Evolutionary conservation across 2,113 vertebrate genomes (phyloP), one percentile per base, ranked within the genome.

Genomic region (Saguinus imperator): DNA sequence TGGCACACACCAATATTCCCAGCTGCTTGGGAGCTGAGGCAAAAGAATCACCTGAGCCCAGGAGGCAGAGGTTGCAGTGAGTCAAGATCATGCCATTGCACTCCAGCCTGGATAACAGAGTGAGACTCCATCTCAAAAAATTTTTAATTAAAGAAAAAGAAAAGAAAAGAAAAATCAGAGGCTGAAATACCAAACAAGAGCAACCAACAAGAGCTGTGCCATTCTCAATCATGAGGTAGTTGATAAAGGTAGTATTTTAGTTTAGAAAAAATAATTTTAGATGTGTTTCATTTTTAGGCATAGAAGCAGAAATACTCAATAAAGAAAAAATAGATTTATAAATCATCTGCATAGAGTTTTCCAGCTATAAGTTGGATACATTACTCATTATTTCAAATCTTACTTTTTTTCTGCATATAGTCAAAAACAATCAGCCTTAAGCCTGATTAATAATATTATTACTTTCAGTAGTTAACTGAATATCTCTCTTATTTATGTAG

Each of bases 211-310:
- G 61, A 94, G 5, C 72, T 77, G 8, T 96, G 48, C 70, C n/a
- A 21, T 68, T 91, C 21, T 91, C 55, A 61, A 13, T 87, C 43
- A 52, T 85, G 25, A 89, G 25, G 18, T 58, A 82, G 57, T 73
- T 48, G 16, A 48, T 80, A 48, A 20, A 75, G 32, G 20, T 57
- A 50, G 25, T 85, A 45, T 72, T 81, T 89, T 84, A 40, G 13
- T 90, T 93, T 93, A 73, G 20, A 73, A 79, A 83, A 72, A 43
- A 48, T 89, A 43, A 40, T 92, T 73, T 83, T 88, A 68, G 20
- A 43, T 91, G 84, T 40, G 57, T 40, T 91, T 88, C 37, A 85
- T 91, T 96, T 93, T 81, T 58, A 93, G 23, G 29, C 17, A 37
- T 68, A 82, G 25, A 8, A 43, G 27, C 81, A 0, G 35, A 94